Conservation (phyloP, 37 sponge, comb jelly and placozoan species). For the Bolinopsis microptera region DNA sequence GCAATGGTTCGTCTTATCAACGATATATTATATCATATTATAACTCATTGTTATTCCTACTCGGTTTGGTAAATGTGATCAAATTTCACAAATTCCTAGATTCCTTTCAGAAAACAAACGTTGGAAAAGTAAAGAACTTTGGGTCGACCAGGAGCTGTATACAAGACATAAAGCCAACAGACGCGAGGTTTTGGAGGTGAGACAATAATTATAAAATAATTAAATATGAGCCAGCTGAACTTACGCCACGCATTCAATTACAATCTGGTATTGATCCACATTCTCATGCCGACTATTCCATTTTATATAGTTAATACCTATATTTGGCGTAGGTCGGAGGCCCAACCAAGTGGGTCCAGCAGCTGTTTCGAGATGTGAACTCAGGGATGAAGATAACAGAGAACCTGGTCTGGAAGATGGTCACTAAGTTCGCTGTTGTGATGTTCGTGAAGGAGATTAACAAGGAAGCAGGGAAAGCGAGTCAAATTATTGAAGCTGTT, state of each 20-base stretch:
- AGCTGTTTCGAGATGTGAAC: background rate
- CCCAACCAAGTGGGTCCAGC: background rate
- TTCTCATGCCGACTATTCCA: too few species aligned
- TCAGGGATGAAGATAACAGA: constrained; percentile 16
- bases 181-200: background rate
- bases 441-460: constrained; percentile 24
- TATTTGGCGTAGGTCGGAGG: constrained; percentile 24
- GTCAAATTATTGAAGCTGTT: background rate
- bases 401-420: constrained; percentile 34
- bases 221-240: background rate
- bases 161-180: constrained; percentile 1
- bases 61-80: too few species aligned
- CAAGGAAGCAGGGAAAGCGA: background rate
- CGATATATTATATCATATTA: too few species aligned
- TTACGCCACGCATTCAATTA: too few species aligned
- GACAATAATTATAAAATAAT: too few species aligned
- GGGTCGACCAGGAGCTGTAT: constrained; percentile 12
- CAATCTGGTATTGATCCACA: too few species aligned
- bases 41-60: too few species aligned
- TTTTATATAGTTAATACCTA: too few species aligned
- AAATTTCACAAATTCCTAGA: too few species aligned
- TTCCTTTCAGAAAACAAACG: background rate
- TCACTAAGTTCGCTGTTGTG: background rate
- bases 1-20: too few species aligned
- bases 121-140: background rate